Base-by-base conservation (phyloP, 1,140 invertebrate species). In the Leptinotarsa lineolata region DNA sequence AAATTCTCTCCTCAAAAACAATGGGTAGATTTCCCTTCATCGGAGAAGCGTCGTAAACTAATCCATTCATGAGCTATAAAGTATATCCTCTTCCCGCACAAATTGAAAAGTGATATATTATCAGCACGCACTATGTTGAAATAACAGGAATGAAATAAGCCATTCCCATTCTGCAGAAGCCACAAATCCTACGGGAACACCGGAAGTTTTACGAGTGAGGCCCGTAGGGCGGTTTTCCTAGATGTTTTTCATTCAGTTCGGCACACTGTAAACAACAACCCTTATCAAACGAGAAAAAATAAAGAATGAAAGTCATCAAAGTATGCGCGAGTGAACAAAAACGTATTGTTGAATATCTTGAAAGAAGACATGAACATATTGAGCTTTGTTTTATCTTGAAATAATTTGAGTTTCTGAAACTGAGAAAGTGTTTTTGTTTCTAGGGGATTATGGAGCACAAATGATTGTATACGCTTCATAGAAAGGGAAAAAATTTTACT, bases 241-340 rank as follows among this genome's bases (percentile, higher is more conserved):
- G 16, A 21, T n/a, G 64, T 66, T 66, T 66, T 39, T 66, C 64
- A 66, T 66, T 44, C 64, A 39, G 12, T 44, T 18, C 64, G 22
- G 64, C 39, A 66, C 11, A 66, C 30, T 66, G 64, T 66, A 66
- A 66, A 66, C 64, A 66, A 66, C 64, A 44, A 66, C 64, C 64
- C 64, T 66, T 66, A 39, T 66, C 64, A 66, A 24, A 66, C n/a
- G 64, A 46, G 39, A 66, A 64, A 39, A 66, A 18, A 8, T 16
- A 44, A 44, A 39, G 39, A 24, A 39, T 30, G 18, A 44, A 64
- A 24, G 22, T n/a, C 64, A 39, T 39, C 39, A 18, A 16, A 24
- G 18, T 66, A 44, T 66, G n/a, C 64, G 11, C 22, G 22, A 16
- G 39, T 44, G 18, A 66, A 46, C 64, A 66, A 66, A 66, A 66